Evolutionary conservation across 2,888 invertebrate species (phyloP).

Genomic region (Flexamia atlantica): DNA sequence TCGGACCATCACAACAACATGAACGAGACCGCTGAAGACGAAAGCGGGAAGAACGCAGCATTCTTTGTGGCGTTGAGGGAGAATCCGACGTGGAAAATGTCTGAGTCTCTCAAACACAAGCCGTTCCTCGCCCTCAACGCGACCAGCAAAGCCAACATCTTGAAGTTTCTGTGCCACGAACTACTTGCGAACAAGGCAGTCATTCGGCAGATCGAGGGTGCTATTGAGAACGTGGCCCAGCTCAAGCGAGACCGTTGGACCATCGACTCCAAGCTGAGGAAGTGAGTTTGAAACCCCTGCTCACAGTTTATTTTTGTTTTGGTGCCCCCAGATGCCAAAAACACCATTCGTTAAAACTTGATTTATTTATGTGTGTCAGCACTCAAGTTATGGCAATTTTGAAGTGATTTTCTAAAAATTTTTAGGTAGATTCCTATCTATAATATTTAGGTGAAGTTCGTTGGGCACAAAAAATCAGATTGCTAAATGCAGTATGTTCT

Average conservation of each 20-base stretch:
- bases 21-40: slow-evolving; percentile 82
- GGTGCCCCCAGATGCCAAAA: no score
- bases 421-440: no score
- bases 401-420: no score
- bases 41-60: slow-evolving; percentile 86
- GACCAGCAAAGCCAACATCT: slow-evolving; percentile 91
- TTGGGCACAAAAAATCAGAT: no score
- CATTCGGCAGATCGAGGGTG: slow-evolving; percentile 91
- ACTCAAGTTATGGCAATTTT: no score
- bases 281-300: slow-evolving; percentile 54
- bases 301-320: no score
- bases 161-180: slow-evolving; percentile 96
- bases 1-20: slow-evolving; percentile 84
- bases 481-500: no score
- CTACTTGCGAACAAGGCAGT: slow-evolving; percentile 95
- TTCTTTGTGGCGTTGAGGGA: slow-evolving; percentile 88
- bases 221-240: slow-evolving; percentile 91
- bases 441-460: no score
- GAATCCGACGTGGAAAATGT: slow-evolving; percentile 88
- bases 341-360: no score
- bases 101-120: slow-evolving; percentile 87
- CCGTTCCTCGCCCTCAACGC: slow-evolving; percentile 92
- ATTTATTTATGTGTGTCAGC: no score
- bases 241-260: slow-evolving; percentile 92
- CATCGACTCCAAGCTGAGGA: slow-evolving; percentile 61